Evolutionary conservation across 2,888 invertebrate genomes (phyloP), one percentile per base, ranked within the genome.

Genomic region (Pachycephus smyrnensis): DNA sequence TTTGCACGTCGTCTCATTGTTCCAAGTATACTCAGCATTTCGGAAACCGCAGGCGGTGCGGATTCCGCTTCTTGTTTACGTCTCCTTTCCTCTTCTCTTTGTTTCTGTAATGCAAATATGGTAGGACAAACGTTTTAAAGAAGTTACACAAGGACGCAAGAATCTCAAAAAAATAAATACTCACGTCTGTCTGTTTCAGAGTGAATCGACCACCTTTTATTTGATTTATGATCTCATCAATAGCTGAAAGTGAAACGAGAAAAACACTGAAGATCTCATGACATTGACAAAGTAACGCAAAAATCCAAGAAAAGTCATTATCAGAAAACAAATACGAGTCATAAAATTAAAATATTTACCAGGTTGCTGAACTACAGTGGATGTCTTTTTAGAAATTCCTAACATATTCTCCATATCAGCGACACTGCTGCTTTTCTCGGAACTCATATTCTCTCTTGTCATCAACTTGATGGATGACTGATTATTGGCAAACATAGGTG

Each of bases 191-290:
- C 4, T 95, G 93, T 86, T 94, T 94, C 35, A 96, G 91, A 0
- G 95, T 95, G 91, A 96, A 96, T 85, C 95, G 94, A 68, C 96
- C 96, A 31, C 95, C 95, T 90, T 96, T 96, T 75, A 96, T 95
- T 88, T 95, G 95, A 89, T 95, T 95, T 23, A 96, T 95, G 83
- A 96, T 95, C 31, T 95, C 95, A 88, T 95, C 95, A 84, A 96
- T 95, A 1, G 95, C 95, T 91, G 82, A 68, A 87, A 85, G 12
- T 40, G 78, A 73, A 77, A 37, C 76, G 76, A 73, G 30, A 36
- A 76, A 12, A 73, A 77, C 55, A 23, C 23, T 55, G 15, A 55
- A 55, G 6, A 55, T 1, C 55, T 55, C 23, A 23, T 55, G 9
- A 23, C 6, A 2, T 23, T 15, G 55, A 23, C 55, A 6, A 55